Evolutionary conservation across 2,888 invertebrate genomes (phyloP).

Genomic region (Pollenia labialis): DNA sequence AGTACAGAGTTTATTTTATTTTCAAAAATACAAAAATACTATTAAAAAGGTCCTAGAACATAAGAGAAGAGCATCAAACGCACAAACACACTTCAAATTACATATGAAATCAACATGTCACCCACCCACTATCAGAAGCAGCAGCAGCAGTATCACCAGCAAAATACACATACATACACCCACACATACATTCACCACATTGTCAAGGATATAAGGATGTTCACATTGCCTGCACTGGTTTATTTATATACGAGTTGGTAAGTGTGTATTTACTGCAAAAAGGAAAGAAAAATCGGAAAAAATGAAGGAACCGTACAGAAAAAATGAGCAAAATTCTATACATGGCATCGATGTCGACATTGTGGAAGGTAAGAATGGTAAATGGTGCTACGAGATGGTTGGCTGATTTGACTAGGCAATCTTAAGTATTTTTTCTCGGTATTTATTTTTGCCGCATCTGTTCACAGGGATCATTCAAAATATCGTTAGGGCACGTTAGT

Average conservation of each 20-base stretch:
- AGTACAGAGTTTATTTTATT: background rate
- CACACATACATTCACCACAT: slow-evolving; percentile 18
- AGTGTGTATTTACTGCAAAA: background rate
- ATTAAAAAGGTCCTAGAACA: background rate
- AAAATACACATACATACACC: background rate
- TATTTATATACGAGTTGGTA: background rate
- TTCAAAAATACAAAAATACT: background rate
- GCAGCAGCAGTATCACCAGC: background rate
- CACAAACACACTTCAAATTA: background rate
- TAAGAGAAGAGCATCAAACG: background rate
- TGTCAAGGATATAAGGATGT: slow-evolving; percentile 64
- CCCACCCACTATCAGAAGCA: slow-evolving; percentile 15
- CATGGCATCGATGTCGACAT: slow-evolving; percentile 42
- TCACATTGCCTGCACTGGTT: slow-evolving; percentile 6
- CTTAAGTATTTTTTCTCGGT: slow-evolving; percentile 14
- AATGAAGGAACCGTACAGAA: background rate
- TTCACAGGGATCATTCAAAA: slow-evolving; percentile 66
- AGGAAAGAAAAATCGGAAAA: background rate
- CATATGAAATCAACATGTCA: slow-evolving; percentile 48
- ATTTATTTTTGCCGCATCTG: slow-evolving; percentile 67
- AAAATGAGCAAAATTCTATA: slow-evolving; percentile 37
- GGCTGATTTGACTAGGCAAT: slow-evolving; percentile 43
- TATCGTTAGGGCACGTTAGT: slow-evolving; percentile 68
- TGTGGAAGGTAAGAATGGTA: slow-evolving; percentile 44
- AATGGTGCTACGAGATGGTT: slow-evolving; percentile 31